Percentiles rank a stretch among this genome's conserved stretches.
Evolutionary conservation across 2,113 vertebrate species (phyloP).

Genomic region (Zapus hudsonius): DNA sequence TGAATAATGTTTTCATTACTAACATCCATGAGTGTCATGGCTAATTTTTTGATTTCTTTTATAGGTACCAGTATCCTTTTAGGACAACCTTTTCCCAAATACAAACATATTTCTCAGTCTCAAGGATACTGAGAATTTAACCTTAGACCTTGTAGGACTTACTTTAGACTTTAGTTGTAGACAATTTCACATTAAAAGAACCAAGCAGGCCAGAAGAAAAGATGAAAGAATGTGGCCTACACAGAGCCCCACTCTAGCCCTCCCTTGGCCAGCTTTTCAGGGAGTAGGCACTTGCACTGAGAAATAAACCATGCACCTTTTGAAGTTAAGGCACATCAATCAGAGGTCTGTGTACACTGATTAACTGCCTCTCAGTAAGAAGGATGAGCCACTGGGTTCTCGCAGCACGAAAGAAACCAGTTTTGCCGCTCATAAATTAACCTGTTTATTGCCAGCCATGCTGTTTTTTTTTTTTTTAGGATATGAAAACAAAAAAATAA

Average conservation of each 20-base stretch:
- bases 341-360: constrained; percentile 60
- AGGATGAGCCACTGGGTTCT: constrained; percentile 42
- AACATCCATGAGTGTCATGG: not conserved
- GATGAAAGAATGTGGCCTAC: not conserved
- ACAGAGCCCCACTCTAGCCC: not conserved
- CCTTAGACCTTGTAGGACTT: not conserved
- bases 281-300: not conserved
- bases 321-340: constrained; percentile 68
- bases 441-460: constrained; percentile 43
- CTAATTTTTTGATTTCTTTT: not conserved
- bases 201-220: not conserved
- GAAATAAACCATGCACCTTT: constrained; percentile 47
- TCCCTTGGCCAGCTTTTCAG: not conserved
- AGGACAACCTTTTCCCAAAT: constrained; percentile 63
- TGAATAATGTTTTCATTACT: not conserved
- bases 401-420: constrained; percentile 63
- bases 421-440: constrained; percentile 63
- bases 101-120: constrained; percentile 49
- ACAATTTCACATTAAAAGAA: constrained; percentile 14
- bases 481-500: constrained; percentile 60
- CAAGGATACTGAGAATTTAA: constrained; percentile 65
- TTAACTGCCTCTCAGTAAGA: constrained; percentile 66
- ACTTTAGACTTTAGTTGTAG: not conserved
- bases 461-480: constrained; percentile 10
- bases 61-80: constrained; percentile 55